Percentiles rank a stretch among this genome's conserved stretches.
phyloP scores from a whole-genome alignment of 2,797 vertebrate genomes.

The Lithobates pipiens region DNA sequence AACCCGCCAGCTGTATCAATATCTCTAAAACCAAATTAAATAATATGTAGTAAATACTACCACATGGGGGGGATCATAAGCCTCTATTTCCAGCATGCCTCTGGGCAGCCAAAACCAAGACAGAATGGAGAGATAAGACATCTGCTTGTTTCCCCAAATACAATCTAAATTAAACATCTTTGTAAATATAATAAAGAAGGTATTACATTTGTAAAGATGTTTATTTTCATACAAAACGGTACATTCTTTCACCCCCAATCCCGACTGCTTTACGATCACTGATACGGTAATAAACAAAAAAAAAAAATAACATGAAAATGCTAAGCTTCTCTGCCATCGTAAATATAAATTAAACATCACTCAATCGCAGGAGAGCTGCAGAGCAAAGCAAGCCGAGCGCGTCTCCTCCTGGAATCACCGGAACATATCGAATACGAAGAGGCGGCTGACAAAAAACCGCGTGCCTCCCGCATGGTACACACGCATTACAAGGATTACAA shows the following conservation, averaged over 20 bases:
- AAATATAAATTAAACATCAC: not conserved
- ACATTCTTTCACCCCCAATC: not conserved
- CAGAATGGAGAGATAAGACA: not conserved
- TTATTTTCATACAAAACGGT: not conserved
- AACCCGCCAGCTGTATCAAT: no score
- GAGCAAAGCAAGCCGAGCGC: conserved; percentile 13
- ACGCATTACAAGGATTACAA: conserved; percentile 32
- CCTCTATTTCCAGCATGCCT: not conserved
- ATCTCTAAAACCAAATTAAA: no score
- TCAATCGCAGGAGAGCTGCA: not conserved
- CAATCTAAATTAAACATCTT: not conserved
- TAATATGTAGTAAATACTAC: no score
- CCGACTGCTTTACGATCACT: not conserved
- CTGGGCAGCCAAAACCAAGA: not conserved
- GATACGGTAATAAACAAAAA: conserved; percentile 3
- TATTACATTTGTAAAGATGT: no score
- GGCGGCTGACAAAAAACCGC: not conserved
- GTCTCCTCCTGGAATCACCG: not conserved
- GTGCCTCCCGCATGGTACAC: not conserved
- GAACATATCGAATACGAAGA: not conserved
- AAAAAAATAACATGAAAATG: not conserved
- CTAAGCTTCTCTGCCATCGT: not conserved
- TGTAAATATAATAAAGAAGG: not conserved
- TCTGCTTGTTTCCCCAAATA: not conserved
- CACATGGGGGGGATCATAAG: no score